Base-by-base conservation (phyloP, 2,113 vertebrate genomes). In the Python bivittatus region DNA sequence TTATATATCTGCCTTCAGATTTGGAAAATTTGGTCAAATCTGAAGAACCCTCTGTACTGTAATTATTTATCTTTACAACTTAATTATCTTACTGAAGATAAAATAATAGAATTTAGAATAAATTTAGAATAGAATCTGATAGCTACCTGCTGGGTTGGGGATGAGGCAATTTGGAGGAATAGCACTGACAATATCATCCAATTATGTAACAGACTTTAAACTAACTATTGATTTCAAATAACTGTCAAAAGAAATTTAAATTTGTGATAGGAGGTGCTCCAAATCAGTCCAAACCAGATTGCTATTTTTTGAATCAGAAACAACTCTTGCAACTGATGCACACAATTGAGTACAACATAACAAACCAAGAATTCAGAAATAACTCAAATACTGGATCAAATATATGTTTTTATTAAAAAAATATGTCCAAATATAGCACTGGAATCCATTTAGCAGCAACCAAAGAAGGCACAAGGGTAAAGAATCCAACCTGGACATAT, bases 381-480 rank as follows among this genome's bases (percentile, higher is more conserved):
- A 0, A 72, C 9, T 88, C 93, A 57, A 91, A 89, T 52, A 87
- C 20, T 84, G 89, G 92, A 93, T 84, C 44, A 94, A 94, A 91
- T 85, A 90, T 92, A 88, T 87, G 12, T 93, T 93, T 95, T 95
- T 94, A 92, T 58, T 52, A 89, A 89, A 94, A 96, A 58, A 85
- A 22, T 29, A 20, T 88, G 90, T 90, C 90, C 91, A 95, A 92
- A 93, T 92, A 95, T 27, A 97, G 89, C 79, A 91, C 56, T 88
- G 22, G 89, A 94, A 64, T 93, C 64, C 92, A 91, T 89, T 86
- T 94, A 97, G 96, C 95, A 97, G 96, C 95, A 97, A 97, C 94
- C 85, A 93, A 94, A 97, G 86, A 97, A 95, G 88, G 79, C 92
- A 96, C 23, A 0, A 84, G 89, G 94, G 52, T 94, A 91, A 92